Base-by-base conservation (phyloP, 53 echinoderm and acorn worm genomes). In the Hippasteria phrygiana region DNA sequence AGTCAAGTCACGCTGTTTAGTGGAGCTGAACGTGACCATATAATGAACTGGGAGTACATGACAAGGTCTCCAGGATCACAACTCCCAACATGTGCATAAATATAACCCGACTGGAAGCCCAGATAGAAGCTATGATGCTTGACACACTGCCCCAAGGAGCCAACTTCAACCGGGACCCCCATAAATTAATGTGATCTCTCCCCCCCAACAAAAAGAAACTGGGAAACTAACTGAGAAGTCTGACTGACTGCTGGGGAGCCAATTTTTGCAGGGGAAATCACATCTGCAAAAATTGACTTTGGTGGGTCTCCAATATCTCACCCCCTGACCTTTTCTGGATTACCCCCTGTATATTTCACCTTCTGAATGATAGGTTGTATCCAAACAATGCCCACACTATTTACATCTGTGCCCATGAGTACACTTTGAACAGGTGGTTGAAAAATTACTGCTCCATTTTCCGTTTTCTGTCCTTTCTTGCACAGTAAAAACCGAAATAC, bases 271-370 rank as follows among this genome's bases (percentile, higher is more conserved):
- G n/a, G 59, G 20, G 67, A 76, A 76, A 76, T 50, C 76, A 76
- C 76, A 76, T 76, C 76, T 53, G 76, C 51, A 50, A 76, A 76
- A 76, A 51, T 76, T 50, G 51, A 50, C 51, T 76, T 18, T 47
- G 53, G 34, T 17, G 53, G 20, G 18, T 50, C 43, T 33, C 20
- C 32, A 32, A 20, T 34, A 29, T 54, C 76, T 48, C 48, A 47
- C 54, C 34, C 9, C 17, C 16, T 53, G 76, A 76, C 76, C 76
- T 33, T 2, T n/a, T 14, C 6, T 53, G 20, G 20, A 76, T 76
- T 76, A 76, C 76, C 53, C 53, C 76, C 53, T 1, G 37, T 50
- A 73, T 47, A 32, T 32, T 43, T 46, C 33, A 64, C 67, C 34
- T 35, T 17, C 51, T 16, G 34, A 13, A 34, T 32, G 0, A 26